Evolutionary conservation across 2,113 vertebrate species (phyloP).

Genomic region (Mystacornis crossleyi): DNA sequence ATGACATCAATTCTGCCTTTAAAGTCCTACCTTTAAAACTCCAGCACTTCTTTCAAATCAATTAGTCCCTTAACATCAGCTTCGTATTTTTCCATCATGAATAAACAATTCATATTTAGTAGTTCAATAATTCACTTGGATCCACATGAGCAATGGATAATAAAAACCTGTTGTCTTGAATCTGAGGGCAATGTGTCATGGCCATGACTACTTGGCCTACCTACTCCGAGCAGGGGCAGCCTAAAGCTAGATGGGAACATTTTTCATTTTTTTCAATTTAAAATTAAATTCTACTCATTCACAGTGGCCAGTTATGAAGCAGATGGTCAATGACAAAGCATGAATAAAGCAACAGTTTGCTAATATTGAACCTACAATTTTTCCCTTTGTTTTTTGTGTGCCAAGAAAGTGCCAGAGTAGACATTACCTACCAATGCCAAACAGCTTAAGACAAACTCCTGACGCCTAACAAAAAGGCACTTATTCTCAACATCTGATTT

Average conservation of each 20-base stretch:
- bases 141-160: neutral
- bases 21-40: neutral
- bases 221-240: neutral
- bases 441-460: neutral
- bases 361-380: neutral
- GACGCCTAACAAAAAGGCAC: neutral
- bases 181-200: neutral
- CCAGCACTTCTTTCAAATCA: neutral
- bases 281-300: neutral
- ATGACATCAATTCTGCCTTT: neutral
- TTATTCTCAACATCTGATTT: neutral
- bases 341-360: neutral
- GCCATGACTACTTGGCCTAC: neutral
- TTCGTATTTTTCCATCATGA: neutral
- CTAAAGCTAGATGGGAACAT: neutral
- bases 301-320: neutral
- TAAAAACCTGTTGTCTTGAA: neutral
- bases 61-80: neutral
- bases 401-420: neutral
- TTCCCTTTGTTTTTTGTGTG: neutral
- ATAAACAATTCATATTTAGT: neutral
- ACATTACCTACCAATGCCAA: rapidly evolving
- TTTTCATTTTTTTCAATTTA: neutral
- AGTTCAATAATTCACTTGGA: neutral
- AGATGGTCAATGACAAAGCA: neutral